These are phyloP conservation scores for Oryctes rhinoceros DNA, from an alignment of 1,140 invertebrate species.

Conservation along the genomic window DNA sequence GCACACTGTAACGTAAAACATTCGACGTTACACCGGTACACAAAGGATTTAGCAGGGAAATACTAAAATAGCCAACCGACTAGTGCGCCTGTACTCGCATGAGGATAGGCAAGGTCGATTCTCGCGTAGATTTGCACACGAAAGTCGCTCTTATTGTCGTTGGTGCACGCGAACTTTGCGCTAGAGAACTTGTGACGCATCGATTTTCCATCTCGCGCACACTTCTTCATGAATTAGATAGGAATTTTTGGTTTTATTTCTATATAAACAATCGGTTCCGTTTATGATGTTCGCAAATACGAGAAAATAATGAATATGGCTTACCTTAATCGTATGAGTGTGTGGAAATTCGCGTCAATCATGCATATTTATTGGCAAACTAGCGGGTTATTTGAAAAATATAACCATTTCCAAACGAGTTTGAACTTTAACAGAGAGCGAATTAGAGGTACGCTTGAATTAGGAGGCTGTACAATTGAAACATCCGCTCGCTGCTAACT, in stretches of 20 bases:
- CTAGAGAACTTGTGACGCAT: background rate
- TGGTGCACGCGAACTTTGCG: background rate
- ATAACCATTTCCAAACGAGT: no score
- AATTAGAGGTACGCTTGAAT: no score
- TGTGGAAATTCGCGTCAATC: no score
- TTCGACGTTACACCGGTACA: background rate
- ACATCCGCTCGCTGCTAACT: no score
- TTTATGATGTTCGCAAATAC: no score
- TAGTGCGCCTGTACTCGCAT: background rate
- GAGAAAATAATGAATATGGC: no score
- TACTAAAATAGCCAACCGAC: background rate
- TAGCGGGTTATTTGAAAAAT: no score
- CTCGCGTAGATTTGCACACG: background rate
- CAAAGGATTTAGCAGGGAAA: background rate
- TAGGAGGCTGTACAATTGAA: no score
- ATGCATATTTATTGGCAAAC: no score
- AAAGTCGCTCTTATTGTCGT: background rate
- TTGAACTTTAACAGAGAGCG: no score
- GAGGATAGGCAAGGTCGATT: background rate
- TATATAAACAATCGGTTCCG: no score
- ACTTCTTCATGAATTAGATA: background rate
- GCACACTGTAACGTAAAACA: background rate
- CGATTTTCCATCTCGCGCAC: slow-evolving; percentile 7
- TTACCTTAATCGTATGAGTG: no score
- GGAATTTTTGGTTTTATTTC: background rate